Evolutionary conservation across 2,797 vertebrate genomes (phyloP), one percentile per base, ranked within the genome.

Genomic region (Dermochelys coriacea): DNA sequence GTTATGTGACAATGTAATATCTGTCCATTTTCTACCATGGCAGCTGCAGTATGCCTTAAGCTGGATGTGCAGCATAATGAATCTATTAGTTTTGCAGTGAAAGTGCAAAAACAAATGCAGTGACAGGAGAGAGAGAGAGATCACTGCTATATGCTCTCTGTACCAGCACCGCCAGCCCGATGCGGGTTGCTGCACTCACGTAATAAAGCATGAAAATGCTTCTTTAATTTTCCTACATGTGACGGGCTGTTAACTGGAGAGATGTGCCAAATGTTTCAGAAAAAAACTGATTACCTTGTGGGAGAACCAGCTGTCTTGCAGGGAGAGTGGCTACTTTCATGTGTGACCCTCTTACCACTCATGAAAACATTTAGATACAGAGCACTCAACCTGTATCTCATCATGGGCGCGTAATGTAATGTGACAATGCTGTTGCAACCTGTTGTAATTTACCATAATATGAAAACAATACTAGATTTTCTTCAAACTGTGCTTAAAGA

Each of bases 201-300:
- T 25, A 71, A 64, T 50, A 93, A 93, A 84, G 78, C 88, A 29
- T 34, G 31, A 93, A 84, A 90, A 81, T 9, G 0, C 57, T 45
- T 95, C 29, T 87, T 55, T 92, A 59, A 51, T 25, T 31, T 89
- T 93, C 57, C 77, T 75, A 0, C 16, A n/a, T 57, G 71, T 80
- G 89, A 57, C 29, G 31, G 37, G 45, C 77, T 93, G 61, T 96
- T 96, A 90, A 94, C 52, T 5, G 7, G n/a, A 88, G 89, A 94
- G 21, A 80, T 52, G 49, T 49, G 16, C 37, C 59, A 81, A 52
- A 89, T 92, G 14, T 85, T 97, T 95, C 59, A 82, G 89, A 61
- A 90, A 61, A 87, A 95, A 96, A 94, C 85, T 87, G 80, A 92
- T 94, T 96, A 90, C 91, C 83, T 94, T 93, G 51, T 84, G 83